Evolutionary conservation across 2,888 invertebrate species (phyloP), one percentile per base, ranked within the genome.

Genomic region (Euplagia quadripunctaria): DNA sequence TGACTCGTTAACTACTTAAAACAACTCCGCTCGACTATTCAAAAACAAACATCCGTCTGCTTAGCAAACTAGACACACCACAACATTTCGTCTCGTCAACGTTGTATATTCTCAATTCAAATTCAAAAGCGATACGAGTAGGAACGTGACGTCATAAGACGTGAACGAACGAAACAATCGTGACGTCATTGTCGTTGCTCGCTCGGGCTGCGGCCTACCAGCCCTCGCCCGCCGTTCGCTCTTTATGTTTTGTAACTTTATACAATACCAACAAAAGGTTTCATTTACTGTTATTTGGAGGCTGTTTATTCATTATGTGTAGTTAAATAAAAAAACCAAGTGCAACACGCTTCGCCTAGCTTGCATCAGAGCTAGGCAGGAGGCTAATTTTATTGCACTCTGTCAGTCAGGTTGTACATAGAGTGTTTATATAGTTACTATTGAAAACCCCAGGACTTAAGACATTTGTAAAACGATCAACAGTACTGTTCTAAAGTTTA

Each of bases 221-320:
- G 55, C n/a, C 55, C 6, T 58, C 41, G n/a, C n/a, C 4, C 61
- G 61, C 61, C 14, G 41, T 17, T 52, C 31, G 14, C 58, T 61
- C 12, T 16, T 31, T 11, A 42, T 42, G 55, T 43, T 42, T 42
- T 42, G 42, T 68, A 3, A n/a, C 42, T 43, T 51, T 12, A 68
- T 42, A 55, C 55, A 58, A 68, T 42, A 52, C 14, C 43, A 55
- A 55, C 55, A 68, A 68, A 68, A 43, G 55, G 20, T 58, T 55
- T 20, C 68, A 68, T 55, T 55, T 65, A 55, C 68, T 9, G 42
- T 55, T 42, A n/a, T 9, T 55, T 17, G n/a, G 14, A 55, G 14
- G 4, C 16, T 52, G 41, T 42, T 51, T 52, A 14, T 17, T 51
- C 41, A 52, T 52, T 16, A 41, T 11, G 42, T 52, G 20, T n/a